A percentile compares a stretch with the other conserved stretches of the same genome.
These are phyloP conservation scores for Eudyptes chrysolophus DNA, from an alignment of 2,113 vertebrate species.

Conservation along the genomic window DNA sequence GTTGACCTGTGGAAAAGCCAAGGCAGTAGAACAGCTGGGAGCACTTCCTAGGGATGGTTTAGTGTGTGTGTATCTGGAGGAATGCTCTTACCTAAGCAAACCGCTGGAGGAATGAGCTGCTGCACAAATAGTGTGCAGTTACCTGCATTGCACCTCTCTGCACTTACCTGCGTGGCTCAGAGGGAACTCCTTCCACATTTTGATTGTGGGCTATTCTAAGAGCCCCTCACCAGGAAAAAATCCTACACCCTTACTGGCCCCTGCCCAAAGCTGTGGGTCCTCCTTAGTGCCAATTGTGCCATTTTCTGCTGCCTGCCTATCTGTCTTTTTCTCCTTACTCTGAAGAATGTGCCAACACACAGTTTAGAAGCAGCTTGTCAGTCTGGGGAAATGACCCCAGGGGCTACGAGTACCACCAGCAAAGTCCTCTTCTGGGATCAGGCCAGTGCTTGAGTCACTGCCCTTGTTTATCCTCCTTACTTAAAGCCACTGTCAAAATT, in stretches of 20 bases:
- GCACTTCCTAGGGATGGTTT: conserved; percentile 30
- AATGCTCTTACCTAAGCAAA: background rate
- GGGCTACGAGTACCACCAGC: background rate
- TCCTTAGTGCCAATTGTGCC: background rate
- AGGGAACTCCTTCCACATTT: background rate
- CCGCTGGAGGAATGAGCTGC: background rate
- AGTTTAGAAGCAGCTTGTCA: background rate
- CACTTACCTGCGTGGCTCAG: background rate
- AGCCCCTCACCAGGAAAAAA: background rate
- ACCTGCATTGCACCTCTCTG: background rate
- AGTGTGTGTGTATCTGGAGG: background rate
- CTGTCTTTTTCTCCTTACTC: background rate
- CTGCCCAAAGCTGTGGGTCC: background rate
- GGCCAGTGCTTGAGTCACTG: background rate
- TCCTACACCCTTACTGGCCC: background rate
- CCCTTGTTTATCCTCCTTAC: background rate
- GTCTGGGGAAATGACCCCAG: background rate
- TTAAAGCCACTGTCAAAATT: background rate
- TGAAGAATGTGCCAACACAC: background rate
- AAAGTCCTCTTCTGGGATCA: background rate
- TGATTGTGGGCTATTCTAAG: background rate
- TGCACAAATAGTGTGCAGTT: background rate
- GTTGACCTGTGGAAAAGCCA: background rate
- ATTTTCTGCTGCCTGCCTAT: background rate
- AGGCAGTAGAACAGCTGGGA: background rate